Conservation (phyloP, 2,797 vertebrate species). For the Poeciliopsis turneri region DNA sequence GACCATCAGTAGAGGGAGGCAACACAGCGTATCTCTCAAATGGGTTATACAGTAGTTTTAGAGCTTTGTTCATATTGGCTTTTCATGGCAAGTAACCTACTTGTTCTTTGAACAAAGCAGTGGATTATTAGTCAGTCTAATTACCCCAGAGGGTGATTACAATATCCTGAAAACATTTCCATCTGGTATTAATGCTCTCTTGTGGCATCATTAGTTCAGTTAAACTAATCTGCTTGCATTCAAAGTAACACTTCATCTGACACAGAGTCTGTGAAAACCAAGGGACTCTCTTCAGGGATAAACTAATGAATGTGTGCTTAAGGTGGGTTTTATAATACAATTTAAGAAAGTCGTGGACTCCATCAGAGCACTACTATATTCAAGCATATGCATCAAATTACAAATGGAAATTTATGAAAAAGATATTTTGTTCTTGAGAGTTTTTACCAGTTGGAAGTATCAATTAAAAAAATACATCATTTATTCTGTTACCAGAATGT, state of each 20-base stretch:
- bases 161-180: neutral
- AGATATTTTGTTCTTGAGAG: neutral
- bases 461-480: neutral
- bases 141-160: neutral
- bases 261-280: neutral
- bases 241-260: neutral
- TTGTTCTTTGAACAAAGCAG: neutral
- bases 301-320: neutral
- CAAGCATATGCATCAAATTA: neutral
- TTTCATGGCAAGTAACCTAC: neutral
- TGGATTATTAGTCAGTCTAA: neutral
- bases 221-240: neutral
- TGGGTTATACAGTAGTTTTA: too few species aligned
- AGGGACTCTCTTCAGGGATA: neutral
- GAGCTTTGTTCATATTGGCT: neutral
- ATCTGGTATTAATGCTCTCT: neutral
- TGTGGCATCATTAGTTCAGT: neutral
- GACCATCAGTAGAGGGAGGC: constrained; percentile 56
- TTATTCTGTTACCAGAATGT: neutral
- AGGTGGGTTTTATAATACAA: neutral
- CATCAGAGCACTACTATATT: neutral
- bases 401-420: neutral
- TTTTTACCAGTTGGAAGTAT: neutral
- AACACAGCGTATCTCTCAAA: constrained; percentile 9
- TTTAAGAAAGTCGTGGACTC: neutral